Percentiles rank a stretch among this genome's conserved stretches.
phyloP scores from a whole-genome alignment of 2,113 vertebrate genomes.

The Xyrauchen texanus region DNA sequence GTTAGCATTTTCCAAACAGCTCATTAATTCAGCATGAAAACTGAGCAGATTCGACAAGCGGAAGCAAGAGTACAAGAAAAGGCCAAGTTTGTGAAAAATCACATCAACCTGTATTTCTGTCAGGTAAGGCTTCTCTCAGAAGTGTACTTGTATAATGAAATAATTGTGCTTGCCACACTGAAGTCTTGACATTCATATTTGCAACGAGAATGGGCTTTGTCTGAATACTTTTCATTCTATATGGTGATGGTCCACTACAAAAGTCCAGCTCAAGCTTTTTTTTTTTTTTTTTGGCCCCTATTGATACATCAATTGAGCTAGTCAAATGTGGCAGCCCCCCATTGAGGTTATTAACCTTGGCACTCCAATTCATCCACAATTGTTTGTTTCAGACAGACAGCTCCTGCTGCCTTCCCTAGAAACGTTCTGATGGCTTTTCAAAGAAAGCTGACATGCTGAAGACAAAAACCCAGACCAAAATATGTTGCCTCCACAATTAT shows the following conservation, averaged over 20 bases:
- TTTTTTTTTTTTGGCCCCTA: slow-evolving; percentile 30
- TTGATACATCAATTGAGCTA: slow-evolving; percentile 30
- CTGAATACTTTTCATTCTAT: slow-evolving; percentile 7
- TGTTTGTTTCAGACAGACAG: slow-evolving; percentile 50
- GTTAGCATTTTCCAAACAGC: slow-evolving; percentile 39
- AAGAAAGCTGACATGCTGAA: slow-evolving; percentile 4
- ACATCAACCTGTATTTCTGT: slow-evolving; percentile 24
- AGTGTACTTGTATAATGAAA: slow-evolving; percentile 31
- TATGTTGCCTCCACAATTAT: slow-evolving; percentile 28
- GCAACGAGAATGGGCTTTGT: slow-evolving; percentile 46
- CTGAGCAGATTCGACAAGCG: slow-evolving; percentile 30
- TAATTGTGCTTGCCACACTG: no score
- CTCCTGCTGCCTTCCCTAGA: slow-evolving; percentile 51
- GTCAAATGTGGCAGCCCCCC: slow-evolving; percentile 44
- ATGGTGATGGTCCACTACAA: slow-evolving; percentile 1
- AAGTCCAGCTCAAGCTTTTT: slow-evolving; percentile 33
- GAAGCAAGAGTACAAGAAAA: slow-evolving; percentile 3
- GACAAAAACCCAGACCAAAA: slow-evolving; percentile 48
- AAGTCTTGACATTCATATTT: slow-evolving; percentile 44
- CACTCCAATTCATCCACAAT: slow-evolving; percentile 35
- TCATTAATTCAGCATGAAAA: slow-evolving; percentile 47
- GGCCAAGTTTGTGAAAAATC: slow-evolving; percentile 45
- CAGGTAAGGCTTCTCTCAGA: slow-evolving; percentile 31
- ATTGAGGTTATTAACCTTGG: slow-evolving; percentile 54
- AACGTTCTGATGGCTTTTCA: slow-evolving; percentile 49